Conservation (phyloP, 2,888 invertebrate species). For the Adelognathus sp. region DNA sequence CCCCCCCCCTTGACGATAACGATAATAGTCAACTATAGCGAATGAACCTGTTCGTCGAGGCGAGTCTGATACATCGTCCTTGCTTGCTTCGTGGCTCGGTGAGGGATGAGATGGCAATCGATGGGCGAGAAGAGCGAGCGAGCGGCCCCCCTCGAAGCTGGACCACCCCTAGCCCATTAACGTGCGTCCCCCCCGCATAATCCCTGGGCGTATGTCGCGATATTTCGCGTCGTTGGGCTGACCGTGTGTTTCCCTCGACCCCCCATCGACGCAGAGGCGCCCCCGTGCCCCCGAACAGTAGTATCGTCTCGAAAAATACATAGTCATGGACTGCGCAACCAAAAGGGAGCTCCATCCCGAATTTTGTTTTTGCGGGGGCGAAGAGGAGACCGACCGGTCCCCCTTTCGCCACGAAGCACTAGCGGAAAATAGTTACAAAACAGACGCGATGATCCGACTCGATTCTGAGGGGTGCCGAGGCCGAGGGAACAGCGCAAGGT, state of each 20-base stretch:
- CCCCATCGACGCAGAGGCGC: conserved; percentile 48
- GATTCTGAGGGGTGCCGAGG: conserved; percentile 50
- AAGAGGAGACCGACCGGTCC: conserved; percentile 23
- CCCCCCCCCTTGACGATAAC: neutral
- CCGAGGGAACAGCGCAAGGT: neutral
- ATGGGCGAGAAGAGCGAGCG: conserved; percentile 49
- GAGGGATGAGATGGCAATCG: conserved; percentile 33
- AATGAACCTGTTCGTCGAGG: conserved; percentile 55
- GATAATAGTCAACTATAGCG: neutral
- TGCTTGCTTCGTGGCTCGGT: conserved; percentile 5
- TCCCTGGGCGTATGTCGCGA: conserved; percentile 73
- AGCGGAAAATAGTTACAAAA: conserved; percentile 78
- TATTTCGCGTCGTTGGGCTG: conserved; percentile 60
- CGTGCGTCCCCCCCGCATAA: conserved; percentile 63
- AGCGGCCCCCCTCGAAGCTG: conserved; percentile 25
- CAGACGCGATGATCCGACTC: conserved; percentile 65
- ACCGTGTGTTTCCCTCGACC: conserved; percentile 53
- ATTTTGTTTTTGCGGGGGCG: conserved; percentile 53
- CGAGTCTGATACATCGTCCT: neutral
- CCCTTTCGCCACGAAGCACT: conserved; percentile 49
- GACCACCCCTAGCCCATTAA: conserved; percentile 59
- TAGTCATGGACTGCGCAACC: conserved; percentile 66
- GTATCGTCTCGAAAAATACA: conserved; percentile 61
- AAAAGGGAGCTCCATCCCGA: conserved; percentile 22
- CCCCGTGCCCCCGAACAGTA: conserved; percentile 29